phyloP scores from a whole-genome alignment of 2,797 vertebrate species.

The Ispidina lecontei region DNA sequence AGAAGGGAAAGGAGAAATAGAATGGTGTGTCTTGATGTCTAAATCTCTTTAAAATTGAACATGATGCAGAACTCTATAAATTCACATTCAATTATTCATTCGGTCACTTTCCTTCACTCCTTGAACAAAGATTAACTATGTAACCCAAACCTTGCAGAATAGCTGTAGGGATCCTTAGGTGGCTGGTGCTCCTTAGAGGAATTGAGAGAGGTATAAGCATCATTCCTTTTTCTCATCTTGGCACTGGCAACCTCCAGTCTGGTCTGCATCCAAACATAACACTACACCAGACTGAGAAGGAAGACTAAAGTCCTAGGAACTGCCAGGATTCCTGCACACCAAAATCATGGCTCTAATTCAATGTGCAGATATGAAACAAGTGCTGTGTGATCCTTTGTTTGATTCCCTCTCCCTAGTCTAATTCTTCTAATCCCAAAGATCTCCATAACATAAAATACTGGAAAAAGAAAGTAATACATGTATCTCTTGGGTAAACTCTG shows the following conservation, averaged over 20 bases:
- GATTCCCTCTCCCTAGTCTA: background rate
- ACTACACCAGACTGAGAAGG: background rate
- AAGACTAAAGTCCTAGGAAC: background rate
- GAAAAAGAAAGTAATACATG: background rate
- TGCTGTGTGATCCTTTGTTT: background rate
- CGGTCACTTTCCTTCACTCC: background rate
- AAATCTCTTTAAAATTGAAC: background rate
- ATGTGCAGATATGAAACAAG: background rate
- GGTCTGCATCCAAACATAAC: constrained; percentile 16
- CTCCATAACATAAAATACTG: background rate
- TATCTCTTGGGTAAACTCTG: background rate
- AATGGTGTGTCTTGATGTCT: background rate
- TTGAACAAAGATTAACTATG: background rate
- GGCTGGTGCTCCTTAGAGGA: background rate
- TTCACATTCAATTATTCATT: background rate
- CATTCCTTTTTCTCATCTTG: background rate
- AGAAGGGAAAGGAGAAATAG: background rate
- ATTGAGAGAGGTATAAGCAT: background rate
- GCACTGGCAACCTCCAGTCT: background rate
- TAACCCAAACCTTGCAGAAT: background rate
- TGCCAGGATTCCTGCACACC: background rate
- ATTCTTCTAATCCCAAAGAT: background rate
- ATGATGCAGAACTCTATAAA: background rate
- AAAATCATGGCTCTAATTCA: background rate
- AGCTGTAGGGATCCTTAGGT: background rate